Percentiles rank a stretch among this genome's conserved stretches.
These are phyloP conservation scores for Oncorhynchus tshawytscha DNA, from an alignment of 2,113 vertebrate species.

Conservation along the genomic window DNA sequence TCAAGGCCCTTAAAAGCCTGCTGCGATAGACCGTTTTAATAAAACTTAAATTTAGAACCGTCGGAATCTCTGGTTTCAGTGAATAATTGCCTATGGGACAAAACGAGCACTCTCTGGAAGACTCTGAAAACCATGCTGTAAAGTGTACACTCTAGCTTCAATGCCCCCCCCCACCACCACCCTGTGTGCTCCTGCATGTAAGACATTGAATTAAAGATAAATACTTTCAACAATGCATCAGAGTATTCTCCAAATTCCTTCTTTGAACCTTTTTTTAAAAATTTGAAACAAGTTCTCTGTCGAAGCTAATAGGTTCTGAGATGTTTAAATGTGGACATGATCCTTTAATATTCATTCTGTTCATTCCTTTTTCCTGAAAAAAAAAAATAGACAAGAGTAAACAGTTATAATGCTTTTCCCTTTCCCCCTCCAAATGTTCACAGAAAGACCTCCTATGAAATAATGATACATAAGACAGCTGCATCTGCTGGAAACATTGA, in stretches of 20 bases:
- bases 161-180: conserved; percentile 15
- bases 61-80: conserved; percentile 31
- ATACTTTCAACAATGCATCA: conserved; percentile 31
- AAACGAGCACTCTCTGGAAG: conserved; percentile 14
- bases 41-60: conserved; percentile 43
- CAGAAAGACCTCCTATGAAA: background rate
- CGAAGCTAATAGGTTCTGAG: background rate
- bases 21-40: conserved; percentile 41
- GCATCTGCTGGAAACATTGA: background rate
- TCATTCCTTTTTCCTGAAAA: too few relatives aligned
- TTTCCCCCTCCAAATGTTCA: background rate
- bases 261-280: background rate
- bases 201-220: conserved; percentile 31
- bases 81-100: conserved; percentile 33
- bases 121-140: conserved; percentile 18
- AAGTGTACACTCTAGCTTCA: conserved; percentile 36
- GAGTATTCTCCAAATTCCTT: conserved; percentile 33
- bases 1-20: conserved; percentile 27
- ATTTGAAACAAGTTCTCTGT: background rate
- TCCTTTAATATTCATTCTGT: background rate
- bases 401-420: background rate
- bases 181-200: conserved; percentile 12
- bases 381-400: background rate
- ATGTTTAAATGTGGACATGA: background rate
- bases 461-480: background rate